Evolutionary conservation across 2,888 invertebrate species (phyloP), one percentile per base, ranked within the genome.

Genomic region (Cecidostiba fungosa): DNA sequence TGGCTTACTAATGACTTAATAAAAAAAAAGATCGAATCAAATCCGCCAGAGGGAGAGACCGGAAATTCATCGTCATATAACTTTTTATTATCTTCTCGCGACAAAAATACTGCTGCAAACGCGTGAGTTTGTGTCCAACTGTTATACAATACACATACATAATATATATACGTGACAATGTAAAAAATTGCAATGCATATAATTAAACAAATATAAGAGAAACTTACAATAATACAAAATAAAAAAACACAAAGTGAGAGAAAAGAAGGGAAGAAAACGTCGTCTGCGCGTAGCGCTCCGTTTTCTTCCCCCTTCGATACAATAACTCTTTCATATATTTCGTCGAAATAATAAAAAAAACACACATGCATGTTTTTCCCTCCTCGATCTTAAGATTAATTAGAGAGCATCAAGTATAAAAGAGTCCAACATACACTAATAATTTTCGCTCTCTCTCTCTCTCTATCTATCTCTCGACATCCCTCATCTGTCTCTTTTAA

Each of bases 1-100:
- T 90, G 89, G 89, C 89, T 90, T 86, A 85, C 91, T 92, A 92
- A 90, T 92, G 91, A 92, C 91, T 92, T 91, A 90, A 88, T 88
- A 88, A 88, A 81, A 77, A n/a, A 43, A 62, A 86, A 81, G n/a
- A 81, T 77, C 73, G 77, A 80, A 86, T 84, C 77, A 81, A 84
- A 82, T 87, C 47, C 80, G 83, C 59, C 85, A 82, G 84, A 85
- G 86, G 85, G 84, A 86, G 86, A 85, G 84, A 86, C 82, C 82
- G 86, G 82, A 85, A 86, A 86, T 86, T 62, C 72, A 74, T 84
- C 66, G 76, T 77, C 43, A 73, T 77, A 82, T 39, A 76, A 78
- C 47, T 47, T 77, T 54, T 66, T 39, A 32, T 82, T 66, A 73
- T 29, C 66, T 73, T 29, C 70, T 70, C 79, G 77, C 69, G 69